These are phyloP conservation scores for Hypanus sabinus DNA, from an alignment of 2,113 vertebrate genomes.

Conservation along the genomic window DNA sequence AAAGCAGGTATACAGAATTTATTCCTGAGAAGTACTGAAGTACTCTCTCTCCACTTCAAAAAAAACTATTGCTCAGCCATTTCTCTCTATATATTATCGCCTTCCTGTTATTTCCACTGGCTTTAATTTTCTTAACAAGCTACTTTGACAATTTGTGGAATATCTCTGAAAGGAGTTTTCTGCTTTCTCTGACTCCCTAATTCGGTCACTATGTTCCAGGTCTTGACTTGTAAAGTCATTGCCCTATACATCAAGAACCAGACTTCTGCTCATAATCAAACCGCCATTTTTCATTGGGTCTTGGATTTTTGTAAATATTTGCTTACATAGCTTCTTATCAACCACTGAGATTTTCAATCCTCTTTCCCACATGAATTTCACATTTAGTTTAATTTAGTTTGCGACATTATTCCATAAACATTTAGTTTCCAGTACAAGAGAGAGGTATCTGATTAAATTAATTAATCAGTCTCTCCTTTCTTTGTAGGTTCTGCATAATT, in stretches of 20 bases:
- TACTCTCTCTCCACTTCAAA: not conserved
- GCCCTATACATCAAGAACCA: not conserved
- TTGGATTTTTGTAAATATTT: no score
- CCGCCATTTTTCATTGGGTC: not conserved
- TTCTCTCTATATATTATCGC: not conserved
- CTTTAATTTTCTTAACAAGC: not conserved
- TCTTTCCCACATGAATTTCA: not conserved
- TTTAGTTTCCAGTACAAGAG: not conserved
- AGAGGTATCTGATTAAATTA: not conserved
- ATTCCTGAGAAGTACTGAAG: not conserved
- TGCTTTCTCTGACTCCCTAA: not conserved
- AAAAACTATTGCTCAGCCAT: not conserved
- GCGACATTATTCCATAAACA: not conserved
- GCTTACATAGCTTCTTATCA: no score
- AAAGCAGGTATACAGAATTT: not conserved
- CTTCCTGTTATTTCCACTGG: not conserved
- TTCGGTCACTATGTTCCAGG: not conserved
- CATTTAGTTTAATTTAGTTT: not conserved
- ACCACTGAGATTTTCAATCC: no score
- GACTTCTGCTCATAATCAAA: not conserved
- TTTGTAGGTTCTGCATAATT: not conserved
- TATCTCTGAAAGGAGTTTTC: not conserved
- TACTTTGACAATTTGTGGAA: not conserved
- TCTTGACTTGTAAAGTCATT: not conserved
- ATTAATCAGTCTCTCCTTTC: not conserved